Base-by-base conservation (phyloP, 2,797 vertebrate genomes). In the Falco naumanni region DNA sequence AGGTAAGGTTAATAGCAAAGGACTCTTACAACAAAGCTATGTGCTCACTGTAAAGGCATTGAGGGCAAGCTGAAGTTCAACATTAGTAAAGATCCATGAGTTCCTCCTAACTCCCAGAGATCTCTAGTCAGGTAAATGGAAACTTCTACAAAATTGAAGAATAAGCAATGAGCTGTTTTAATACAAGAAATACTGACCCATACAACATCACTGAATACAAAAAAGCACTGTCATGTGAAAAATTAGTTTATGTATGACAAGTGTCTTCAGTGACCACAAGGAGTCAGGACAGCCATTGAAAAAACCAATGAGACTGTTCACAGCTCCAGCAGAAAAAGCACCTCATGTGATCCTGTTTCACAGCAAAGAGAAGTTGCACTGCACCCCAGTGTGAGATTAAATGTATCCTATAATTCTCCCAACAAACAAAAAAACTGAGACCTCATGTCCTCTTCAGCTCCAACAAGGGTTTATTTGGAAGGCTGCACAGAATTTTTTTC, bases 281-380 rank as follows among this genome's bases (percentile, higher is more conserved):
- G 96, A 97, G 95, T 91, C 96, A 96, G 94, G 54, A 87, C 72
- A 86, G 66, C 6, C 95, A 70, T 41, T 85, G 43, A 6, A 63
- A 94, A 87, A 89, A n/a, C 24, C 60, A 26, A 14, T 14, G 20
- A 21, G 63, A 22, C 43, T 53, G 59, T 75, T 83, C 50, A 24
- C 37, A 48, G 69, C 65, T 41, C 2, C 11, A 29, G 28, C 69
- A 59, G 60, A 25, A 71, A 29, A 22, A 56, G 7, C 45, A 43
- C 10, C 31, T 53, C 11, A 0, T 7, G 3, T 21, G 29, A 11
- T 19, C 15, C 0, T 41, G 28, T 57, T 59, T 26, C 72, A 14
- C 25, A 51, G 25, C 56, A 29, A 56, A 45, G 51, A 57, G 22
- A 56, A 81, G 41, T 25, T 45, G n/a, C 28, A 48, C 50, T 63